These are phyloP conservation scores for Myripristis murdjan DNA, from an alignment of 2,797 vertebrate species.

Conservation along the genomic window DNA sequence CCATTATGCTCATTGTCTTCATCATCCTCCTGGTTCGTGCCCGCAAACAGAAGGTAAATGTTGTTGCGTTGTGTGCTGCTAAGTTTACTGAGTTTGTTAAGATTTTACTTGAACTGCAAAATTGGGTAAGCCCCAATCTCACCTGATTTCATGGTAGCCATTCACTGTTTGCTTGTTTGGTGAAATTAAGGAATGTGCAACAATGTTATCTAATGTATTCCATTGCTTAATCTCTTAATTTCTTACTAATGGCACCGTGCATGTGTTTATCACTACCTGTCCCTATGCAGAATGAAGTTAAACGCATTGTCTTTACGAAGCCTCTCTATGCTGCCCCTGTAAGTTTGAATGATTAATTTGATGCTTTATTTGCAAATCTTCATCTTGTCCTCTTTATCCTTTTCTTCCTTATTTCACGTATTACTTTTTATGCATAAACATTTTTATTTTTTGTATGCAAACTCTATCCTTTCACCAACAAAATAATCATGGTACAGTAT, in stretches of 20 bases:
- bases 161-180: slow-evolving; percentile 21
- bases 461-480: background rate
- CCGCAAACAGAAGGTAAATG: slow-evolving; percentile 73
- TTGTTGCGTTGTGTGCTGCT: background rate
- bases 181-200: slow-evolving; percentile 14
- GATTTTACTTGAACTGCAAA: background rate
- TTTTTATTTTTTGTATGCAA: background rate
- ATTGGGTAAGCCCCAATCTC: background rate
- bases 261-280: slow-evolving; percentile 60
- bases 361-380: slow-evolving; percentile 7
- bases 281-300: slow-evolving; percentile 78
- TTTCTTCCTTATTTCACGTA: background rate
- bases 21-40: slow-evolving; percentile 70
- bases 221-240: slow-evolving; percentile 45
- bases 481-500: slow-evolving; percentile 1
- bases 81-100: background rate
- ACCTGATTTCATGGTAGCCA: background rate
- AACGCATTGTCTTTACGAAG: slow-evolving; percentile 78
- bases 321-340: slow-evolving; percentile 69
- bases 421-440: slow-evolving; percentile 10
- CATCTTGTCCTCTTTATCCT: slow-evolving; percentile 5
- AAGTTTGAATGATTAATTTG: slow-evolving; percentile 67
- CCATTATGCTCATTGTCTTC: slow-evolving; percentile 75
- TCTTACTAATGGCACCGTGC: slow-evolving; percentile 43
- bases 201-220: slow-evolving; percentile 27